Evolutionary conservation across 2,888 invertebrate genomes (phyloP).

Genomic region (Zhuqinia jingwanae): DNA sequence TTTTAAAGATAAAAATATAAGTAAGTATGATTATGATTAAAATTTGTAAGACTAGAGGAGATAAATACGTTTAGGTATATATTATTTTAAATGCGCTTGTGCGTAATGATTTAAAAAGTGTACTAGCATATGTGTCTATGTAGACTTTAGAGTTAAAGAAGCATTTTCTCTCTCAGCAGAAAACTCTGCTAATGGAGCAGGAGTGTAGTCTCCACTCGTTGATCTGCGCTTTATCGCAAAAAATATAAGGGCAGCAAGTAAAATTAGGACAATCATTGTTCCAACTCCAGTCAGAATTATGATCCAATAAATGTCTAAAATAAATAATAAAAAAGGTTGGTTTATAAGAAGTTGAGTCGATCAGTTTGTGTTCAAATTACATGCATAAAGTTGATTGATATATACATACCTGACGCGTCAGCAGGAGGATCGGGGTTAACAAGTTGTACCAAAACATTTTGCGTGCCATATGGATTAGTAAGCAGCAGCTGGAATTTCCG

Average conservation of each 20-base stretch:
- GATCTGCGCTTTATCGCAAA: neutral
- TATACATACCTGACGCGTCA: constrained; percentile 8
- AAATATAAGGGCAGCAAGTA: constrained; percentile 27
- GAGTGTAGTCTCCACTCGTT: constrained; percentile 19
- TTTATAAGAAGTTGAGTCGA: too few relatives aligned
- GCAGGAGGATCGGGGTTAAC: neutral
- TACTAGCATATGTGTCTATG: too few relatives aligned
- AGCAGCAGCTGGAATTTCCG: constrained; percentile 16
- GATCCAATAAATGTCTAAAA: constrained; percentile 50
- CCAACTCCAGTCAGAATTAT: constrained; percentile 38
- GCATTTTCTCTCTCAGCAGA: neutral
- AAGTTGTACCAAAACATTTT: neutral
- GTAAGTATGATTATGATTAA: too few relatives aligned
- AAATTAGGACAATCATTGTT: neutral
- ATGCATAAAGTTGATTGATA: neutral
- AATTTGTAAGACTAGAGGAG: too few relatives aligned
- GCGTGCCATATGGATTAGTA: constrained; percentile 7
- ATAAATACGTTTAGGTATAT: too few relatives aligned
- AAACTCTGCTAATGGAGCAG: neutral
- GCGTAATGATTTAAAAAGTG: too few relatives aligned
- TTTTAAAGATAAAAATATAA: too few relatives aligned
- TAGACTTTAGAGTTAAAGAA: too few relatives aligned
- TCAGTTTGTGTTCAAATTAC: neutral
- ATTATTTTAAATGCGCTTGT: too few relatives aligned
- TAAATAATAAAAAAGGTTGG: too few relatives aligned